Evolutionary conservation across 2,888 invertebrate species (phyloP).

Genomic region (Unio pictorum): DNA sequence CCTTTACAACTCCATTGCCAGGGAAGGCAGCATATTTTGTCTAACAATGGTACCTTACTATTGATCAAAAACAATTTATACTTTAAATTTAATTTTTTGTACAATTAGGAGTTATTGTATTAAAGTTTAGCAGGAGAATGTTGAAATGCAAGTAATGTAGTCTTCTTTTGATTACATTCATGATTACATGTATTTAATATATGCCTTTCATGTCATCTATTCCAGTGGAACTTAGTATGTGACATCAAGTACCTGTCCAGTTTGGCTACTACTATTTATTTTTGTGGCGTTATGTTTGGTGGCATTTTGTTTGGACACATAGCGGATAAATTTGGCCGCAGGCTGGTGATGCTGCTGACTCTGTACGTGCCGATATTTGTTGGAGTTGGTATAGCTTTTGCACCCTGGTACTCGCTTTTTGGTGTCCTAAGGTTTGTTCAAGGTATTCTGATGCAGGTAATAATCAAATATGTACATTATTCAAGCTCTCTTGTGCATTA

Average conservation of each 20-base stretch:
- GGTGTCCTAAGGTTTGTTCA: slow-evolving; percentile 54
- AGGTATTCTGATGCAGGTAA: slow-evolving; percentile 62
- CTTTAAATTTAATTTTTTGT: too few species aligned
- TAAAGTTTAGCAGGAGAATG: too few species aligned
- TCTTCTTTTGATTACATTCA: too few species aligned
- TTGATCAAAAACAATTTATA: too few species aligned
- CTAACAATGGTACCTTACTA: too few species aligned
- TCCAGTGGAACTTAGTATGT: slow-evolving; percentile 64
- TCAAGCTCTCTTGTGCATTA: too few species aligned
- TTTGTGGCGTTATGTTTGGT: slow-evolving; percentile 64
- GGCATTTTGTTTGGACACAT: slow-evolving; percentile 62
- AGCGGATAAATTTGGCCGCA: slow-evolving; percentile 61
- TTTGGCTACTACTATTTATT: slow-evolving; percentile 64
- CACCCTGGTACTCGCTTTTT: slow-evolving; percentile 49
- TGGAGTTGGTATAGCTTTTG: slow-evolving; percentile 52
- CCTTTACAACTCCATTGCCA: too few species aligned
- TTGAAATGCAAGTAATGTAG: too few species aligned
- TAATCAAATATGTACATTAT: neutral
- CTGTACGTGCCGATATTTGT: slow-evolving; percentile 51
- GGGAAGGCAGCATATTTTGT: too few species aligned
- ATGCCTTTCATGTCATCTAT: slow-evolving; percentile 5
- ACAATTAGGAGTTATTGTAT: too few species aligned
- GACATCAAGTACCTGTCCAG: slow-evolving; percentile 40
- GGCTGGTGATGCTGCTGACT: slow-evolving; percentile 52
- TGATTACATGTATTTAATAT: neutral